Base-by-base conservation (phyloP, 2,113 vertebrate genomes). In the Meles meles region DNA sequence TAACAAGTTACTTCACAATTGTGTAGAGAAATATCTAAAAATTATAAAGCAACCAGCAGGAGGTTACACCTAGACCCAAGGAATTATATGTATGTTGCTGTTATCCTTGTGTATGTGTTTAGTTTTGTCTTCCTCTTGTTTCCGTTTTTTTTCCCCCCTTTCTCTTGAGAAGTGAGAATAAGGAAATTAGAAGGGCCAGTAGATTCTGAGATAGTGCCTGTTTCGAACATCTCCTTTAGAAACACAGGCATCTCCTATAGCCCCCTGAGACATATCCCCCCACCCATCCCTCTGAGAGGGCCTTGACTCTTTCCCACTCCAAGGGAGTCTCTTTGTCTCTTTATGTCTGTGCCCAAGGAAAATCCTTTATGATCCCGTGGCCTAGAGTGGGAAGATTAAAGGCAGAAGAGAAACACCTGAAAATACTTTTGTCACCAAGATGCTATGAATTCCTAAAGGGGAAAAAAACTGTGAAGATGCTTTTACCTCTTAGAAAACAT, bases 341-440 rank as follows among this genome's bases (percentile, higher is more conserved):
- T 84, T 93, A 52, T 44, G 55, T 90, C 72, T 97, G 93, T 96
- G 61, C 72, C 42, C 61, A 87, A n/a, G 39, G 47, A 94, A 93
- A 91, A 83, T 91, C 90, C 92, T 97, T 79, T 55, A 18, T 93
- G 90, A 94, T 93, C 82, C 47, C 4, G 93, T 61, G 34, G 49
- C 79, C 76, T 92, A 83, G 67, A 96, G 67, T 91, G 94, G 96
- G 86, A 94, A 96, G 95, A 97, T 97, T 57, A 98, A 97, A 98
- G 95, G 83, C 37, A 52, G 34, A 91, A 94, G 86, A 85, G 55
- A 97, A 94, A 69, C 86, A 97, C 79, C 82, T 65, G 59, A 71
- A 93, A 83, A 92, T 80, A 89, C 79, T 90, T 98, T 97, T 97
- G 93, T 96, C 82, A n/a, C 74, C 34, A 93, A 95, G 61, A 89